A percentile compares a stretch with the other conserved stretches of the same genome.
These are phyloP conservation scores for Mythimna impura DNA, from an alignment of 2,888 invertebrate genomes.

Conservation along the genomic window DNA sequence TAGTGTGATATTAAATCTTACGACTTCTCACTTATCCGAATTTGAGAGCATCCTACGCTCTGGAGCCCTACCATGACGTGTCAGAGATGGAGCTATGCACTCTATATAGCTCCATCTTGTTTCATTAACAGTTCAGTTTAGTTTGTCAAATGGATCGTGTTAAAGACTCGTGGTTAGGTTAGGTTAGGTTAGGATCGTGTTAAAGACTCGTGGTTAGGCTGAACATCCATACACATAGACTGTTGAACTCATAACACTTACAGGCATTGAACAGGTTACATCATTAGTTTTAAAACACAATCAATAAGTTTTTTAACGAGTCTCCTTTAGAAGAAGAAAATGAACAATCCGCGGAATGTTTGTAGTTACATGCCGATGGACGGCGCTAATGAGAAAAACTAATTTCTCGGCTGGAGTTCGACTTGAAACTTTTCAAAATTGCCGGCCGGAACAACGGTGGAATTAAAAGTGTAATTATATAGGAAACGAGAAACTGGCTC, in stretches of 20 bases:
- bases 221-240: no score
- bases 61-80: no score
- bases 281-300: neutral
- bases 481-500: neutral
- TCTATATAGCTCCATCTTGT: no score
- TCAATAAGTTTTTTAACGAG: neutral
- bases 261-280: no score
- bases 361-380: neutral
- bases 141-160: no score
- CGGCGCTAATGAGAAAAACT: slow-evolving; percentile 9
- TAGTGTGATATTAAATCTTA: no score
- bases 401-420: slow-evolving; percentile 5
- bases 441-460: slow-evolving; percentile 8
- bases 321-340: neutral
- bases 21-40: no score
- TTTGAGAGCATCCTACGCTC: no score
- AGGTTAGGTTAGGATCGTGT: no score
- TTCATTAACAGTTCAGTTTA: no score
- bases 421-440: slow-evolving; percentile 27
- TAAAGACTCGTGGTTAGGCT: no score
- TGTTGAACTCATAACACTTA: neutral
- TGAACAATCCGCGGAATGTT: slow-evolving; percentile 5
- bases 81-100: neutral
- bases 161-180: neutral
- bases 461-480: slow-evolving; percentile 20